Conservation (phyloP, 2,888 invertebrate genomes). For the Aporophyla nigra region DNA sequence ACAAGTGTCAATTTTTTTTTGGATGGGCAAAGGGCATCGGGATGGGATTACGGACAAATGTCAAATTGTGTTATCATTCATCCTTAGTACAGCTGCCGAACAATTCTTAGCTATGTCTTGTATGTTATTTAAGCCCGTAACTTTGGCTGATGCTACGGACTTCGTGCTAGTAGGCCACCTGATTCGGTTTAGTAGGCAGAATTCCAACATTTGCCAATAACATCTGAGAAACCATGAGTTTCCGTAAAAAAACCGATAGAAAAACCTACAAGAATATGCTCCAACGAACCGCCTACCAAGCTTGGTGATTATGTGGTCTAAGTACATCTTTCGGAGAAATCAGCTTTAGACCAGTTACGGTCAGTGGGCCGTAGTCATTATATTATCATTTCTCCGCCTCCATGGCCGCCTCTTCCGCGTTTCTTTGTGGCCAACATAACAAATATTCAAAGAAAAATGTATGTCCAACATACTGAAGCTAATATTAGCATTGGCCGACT, state of each 20-base stretch:
- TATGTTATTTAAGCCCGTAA: too few relatives aligned
- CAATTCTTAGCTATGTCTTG: too few relatives aligned
- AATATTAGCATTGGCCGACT: slow-evolving; percentile 35
- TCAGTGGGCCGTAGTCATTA: background rate
- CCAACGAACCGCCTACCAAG: background rate
- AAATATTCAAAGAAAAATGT: slow-evolving; percentile 39
- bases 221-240: background rate
- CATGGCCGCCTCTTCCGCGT: slow-evolving; percentile 50
- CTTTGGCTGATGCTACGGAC: too few relatives aligned
- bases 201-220: background rate
- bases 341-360: background rate
- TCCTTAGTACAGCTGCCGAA: too few relatives aligned
- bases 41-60: too few relatives aligned
- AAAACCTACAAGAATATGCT: background rate
- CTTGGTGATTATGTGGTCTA: background rate
- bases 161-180: too few relatives aligned
- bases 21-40: too few relatives aligned
- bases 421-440: slow-evolving; percentile 31
- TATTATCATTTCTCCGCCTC: slow-evolving; percentile 21
- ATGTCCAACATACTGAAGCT: slow-evolving; percentile 12
- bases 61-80: too few relatives aligned
- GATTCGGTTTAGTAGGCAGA: background rate
- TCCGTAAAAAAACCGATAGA: background rate
- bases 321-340: slow-evolving; percentile 12
- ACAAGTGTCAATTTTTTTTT: too few relatives aligned